A percentile compares a stretch with the other conserved stretches of the same genome.
phyloP scores from a whole-genome alignment of 2,113 vertebrate species.

The Oreotrochilus melanogaster region DNA sequence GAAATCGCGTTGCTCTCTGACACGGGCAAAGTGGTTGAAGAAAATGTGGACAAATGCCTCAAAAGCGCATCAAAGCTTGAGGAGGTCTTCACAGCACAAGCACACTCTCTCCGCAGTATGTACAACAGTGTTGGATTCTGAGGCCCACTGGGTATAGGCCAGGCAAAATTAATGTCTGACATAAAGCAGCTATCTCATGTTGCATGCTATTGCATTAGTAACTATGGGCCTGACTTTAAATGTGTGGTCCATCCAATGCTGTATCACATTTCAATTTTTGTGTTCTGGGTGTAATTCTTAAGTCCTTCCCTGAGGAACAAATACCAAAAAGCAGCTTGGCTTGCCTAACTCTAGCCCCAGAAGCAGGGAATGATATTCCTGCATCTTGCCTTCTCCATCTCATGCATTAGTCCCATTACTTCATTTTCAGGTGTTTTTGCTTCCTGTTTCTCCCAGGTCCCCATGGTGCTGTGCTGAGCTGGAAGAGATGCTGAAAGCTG shows the following conservation, averaged over 20 bases:
- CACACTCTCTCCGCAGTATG: neutral
- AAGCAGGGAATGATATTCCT: neutral
- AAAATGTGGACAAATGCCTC: neutral
- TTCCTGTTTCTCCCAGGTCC: conserved; percentile 24
- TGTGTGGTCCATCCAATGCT: neutral
- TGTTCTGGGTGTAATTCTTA: neutral
- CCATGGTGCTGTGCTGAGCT: neutral
- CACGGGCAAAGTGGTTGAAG: neutral
- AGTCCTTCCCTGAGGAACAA: neutral
- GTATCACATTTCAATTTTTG: neutral
- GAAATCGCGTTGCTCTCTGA: neutral
- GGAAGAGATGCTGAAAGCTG: neutral
- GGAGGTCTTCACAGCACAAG: neutral
- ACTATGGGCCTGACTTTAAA: neutral
- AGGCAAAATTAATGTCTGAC: neutral
- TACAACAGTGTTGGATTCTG: neutral
- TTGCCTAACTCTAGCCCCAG: neutral
- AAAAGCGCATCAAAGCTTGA: neutral
- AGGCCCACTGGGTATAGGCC: neutral
- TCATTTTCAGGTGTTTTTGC: neutral
- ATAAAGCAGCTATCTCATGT: neutral
- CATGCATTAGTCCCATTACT: conserved; percentile 45
- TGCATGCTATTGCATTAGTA: neutral
- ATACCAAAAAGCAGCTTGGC: neutral
- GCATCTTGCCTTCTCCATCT: neutral